A percentile compares a stretch with the other conserved stretches of the same genome.
These are phyloP conservation scores for Tetropium fuscum DNA, from an alignment of 2,888 invertebrate species.

Conservation along the genomic window DNA sequence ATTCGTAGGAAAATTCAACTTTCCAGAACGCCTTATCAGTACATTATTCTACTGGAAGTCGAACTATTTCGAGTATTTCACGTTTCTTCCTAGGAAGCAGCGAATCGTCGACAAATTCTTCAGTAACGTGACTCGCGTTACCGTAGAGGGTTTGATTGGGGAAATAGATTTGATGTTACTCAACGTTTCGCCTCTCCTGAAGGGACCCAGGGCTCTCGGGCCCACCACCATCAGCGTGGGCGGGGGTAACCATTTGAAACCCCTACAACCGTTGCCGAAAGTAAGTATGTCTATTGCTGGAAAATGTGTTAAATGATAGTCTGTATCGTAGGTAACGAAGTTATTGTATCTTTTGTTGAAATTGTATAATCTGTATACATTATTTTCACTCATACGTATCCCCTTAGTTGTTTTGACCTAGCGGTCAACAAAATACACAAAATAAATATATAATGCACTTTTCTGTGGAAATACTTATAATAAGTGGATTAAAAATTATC, in stretches of 20 bases:
- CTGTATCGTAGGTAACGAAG: too few species aligned
- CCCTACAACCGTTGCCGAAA: conserved; percentile 49
- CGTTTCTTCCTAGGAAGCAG: conserved; percentile 26
- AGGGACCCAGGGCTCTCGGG: conserved; percentile 28
- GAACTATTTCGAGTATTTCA: conserved; percentile 25
- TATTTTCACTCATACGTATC: too few species aligned
- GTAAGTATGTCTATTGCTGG: conserved; percentile 36
- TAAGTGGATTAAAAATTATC: too few species aligned
- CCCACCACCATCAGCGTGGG: conserved; percentile 31
- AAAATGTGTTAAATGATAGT: too few species aligned
- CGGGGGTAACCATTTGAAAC: conserved; percentile 50
- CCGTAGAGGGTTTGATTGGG: conserved; percentile 33
- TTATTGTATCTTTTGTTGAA: too few species aligned
- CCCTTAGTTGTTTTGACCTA: too few species aligned
- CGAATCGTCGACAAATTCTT: conserved; percentile 26
- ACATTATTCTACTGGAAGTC: conserved; percentile 28
- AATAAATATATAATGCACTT: too few species aligned
- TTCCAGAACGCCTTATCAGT: conserved; percentile 56
- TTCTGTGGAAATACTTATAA: too few species aligned
- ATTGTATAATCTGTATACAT: too few species aligned
- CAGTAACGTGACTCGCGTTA: conserved; percentile 31
- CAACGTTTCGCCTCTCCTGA: conserved; percentile 29
- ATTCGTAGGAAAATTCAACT: conserved; percentile 50
- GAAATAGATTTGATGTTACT: conserved; percentile 30
- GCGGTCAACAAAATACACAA: too few species aligned